A percentile compares a stretch with the other conserved stretches of the same genome.
Evolutionary conservation across 2,797 vertebrate species (phyloP).

Genomic region (Dendrocincla fuliginosa): DNA sequence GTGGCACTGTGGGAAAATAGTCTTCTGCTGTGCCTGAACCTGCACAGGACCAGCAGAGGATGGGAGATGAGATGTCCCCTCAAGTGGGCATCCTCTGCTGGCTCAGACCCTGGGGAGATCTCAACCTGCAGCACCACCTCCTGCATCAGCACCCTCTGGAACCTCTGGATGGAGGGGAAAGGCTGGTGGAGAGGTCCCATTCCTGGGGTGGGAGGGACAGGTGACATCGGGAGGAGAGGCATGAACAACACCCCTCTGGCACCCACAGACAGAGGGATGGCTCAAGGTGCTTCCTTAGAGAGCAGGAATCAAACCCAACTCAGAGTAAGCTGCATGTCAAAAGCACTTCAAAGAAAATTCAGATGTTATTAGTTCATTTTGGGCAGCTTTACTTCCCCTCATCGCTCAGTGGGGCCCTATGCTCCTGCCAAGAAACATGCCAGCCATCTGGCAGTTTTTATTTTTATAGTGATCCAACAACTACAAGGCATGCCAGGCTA

Average conservation of each 20-base stretch:
- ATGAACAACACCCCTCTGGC: neutral
- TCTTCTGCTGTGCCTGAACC: neutral
- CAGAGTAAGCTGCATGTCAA: rapidly evolving
- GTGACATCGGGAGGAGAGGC: neutral
- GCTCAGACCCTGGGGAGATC: neutral
- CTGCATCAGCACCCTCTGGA: neutral
- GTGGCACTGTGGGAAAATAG: no score
- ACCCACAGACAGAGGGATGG: neutral
- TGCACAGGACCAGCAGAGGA: neutral
- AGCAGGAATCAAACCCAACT: neutral
- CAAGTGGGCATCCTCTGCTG: neutral
- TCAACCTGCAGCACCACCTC: neutral
- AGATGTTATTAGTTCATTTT: neutral
- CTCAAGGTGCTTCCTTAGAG: neutral
- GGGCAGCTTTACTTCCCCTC: constrained; percentile 4
- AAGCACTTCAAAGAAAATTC: neutral
- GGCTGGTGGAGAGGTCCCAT: rapidly evolving
- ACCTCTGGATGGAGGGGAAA: neutral
- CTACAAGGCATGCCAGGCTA: constrained; percentile 26
- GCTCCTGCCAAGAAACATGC: constrained; percentile 18
- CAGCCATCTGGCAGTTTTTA: constrained; percentile 40
- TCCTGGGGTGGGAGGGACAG: neutral
- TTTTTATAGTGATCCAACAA: constrained; percentile 17
- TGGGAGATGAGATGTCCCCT: neutral
- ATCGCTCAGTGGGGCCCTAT: neutral